Base-by-base conservation (phyloP, 2,797 vertebrate genomes). In the Erpetoichthys calabaricus region DNA sequence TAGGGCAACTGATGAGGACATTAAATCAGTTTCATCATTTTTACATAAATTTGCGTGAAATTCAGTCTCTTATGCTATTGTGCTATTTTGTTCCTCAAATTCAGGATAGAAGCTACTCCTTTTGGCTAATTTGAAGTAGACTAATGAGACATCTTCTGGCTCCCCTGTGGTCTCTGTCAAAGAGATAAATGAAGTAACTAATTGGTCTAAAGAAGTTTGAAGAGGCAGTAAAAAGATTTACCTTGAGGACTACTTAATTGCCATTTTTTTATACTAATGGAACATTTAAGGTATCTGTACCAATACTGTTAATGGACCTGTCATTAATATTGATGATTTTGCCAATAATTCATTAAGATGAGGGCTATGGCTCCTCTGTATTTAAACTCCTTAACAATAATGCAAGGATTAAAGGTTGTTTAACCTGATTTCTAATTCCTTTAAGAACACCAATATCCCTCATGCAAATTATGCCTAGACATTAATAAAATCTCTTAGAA, bases 191-290 rank as follows among this genome's bases (percentile, higher is more conserved):
- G 69, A 63, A 66, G 51, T 64, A 61, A 62, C 62, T 74, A 80
- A 80, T 72, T 76, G 72, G 67, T 72, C 67, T 63, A 64, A 65
- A 62, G 67, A 76, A 73, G 73, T 69, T 62, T 73, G 59, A 71
- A 64, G 61, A 60, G 57, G 68, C 45, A 71, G 64, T 68, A 63
- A 67, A 67, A 65, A 67, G 64, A 78, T 78, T 64, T 67, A 71
- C 58, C 62, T 73, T 70, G 66, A 75, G 72, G 57, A 73, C 66
- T 55, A 57, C 60, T 68, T 76, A 72, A 80, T 70, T 68, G 73
- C 47, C 68, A 62, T 78, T 77, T 77, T 75, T 78, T 73, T 65
- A 67, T 70, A 62, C 59, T 79, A 78, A 77, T 72, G 69, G 70
- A 64, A 64, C 51, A 61, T 74, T 82, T 74, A 82, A 72, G 65